Evolutionary conservation across 2,113 vertebrate genomes (phyloP).

Genomic region (Neotragus moschatus): DNA sequence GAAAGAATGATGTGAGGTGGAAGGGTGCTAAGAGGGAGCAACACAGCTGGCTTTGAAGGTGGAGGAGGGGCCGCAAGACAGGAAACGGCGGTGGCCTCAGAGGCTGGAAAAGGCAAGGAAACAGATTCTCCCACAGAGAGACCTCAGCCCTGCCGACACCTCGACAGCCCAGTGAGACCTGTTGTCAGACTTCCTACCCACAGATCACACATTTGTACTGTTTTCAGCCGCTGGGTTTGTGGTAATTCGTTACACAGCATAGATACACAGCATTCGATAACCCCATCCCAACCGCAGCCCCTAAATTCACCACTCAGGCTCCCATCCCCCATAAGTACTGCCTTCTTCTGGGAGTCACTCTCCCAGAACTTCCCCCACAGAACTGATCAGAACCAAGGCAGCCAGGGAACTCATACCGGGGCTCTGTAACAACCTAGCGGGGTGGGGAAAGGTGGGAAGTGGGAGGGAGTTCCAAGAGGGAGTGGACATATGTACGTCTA

Average conservation of each 20-base stretch:
- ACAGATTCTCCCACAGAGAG: too few relatives aligned
- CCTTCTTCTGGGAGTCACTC: background rate
- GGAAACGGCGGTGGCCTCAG: background rate
- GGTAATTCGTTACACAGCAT: background rate
- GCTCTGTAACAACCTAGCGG: background rate
- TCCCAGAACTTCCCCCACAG: background rate
- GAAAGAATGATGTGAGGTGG: background rate
- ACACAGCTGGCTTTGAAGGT: background rate
- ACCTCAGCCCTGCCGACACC: background rate
- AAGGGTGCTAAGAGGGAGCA: background rate
- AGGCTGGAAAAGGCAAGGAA: background rate
- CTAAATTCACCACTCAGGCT: background rate
- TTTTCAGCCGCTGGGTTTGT: background rate
- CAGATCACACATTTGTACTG: background rate
- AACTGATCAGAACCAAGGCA: background rate
- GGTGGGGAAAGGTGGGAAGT: background rate
- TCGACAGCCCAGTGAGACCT: background rate
- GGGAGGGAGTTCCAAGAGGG: background rate
- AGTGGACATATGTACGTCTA: background rate
- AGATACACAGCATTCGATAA: too few relatives aligned
- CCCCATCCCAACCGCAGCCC: background rate
- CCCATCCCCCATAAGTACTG: fast-evolving
- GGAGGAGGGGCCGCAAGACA: background rate
- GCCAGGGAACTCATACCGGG: background rate
- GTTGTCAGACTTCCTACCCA: background rate